phyloP scores from a whole-genome alignment of 1,140 invertebrate genomes.

The Doryteuthis pealeii region DNA sequence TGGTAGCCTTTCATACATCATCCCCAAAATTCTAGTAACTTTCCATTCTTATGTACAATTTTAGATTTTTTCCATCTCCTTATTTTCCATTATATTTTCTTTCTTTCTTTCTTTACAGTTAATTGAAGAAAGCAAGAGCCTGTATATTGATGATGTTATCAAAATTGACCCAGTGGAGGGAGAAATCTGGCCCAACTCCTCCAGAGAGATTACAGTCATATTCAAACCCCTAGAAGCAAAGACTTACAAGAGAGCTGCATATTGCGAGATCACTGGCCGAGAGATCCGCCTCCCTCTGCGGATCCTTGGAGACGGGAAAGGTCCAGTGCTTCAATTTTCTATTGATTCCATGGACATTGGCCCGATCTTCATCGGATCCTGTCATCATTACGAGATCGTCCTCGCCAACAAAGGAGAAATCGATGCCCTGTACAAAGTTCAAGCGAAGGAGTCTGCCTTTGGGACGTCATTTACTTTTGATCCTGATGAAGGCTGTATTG shows the following conservation, averaged over 20 bases:
- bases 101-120: slow-evolving; percentile 43
- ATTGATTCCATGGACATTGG: slow-evolving; percentile 57
- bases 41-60: no score
- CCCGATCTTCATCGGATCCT: slow-evolving; percentile 59
- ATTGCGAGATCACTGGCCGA: slow-evolving; percentile 59
- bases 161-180: slow-evolving; percentile 59
- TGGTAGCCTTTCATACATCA: no score
- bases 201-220: slow-evolving; percentile 52
- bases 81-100: not conserved
- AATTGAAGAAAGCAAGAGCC: slow-evolving; percentile 48
- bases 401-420: slow-evolving; percentile 60
- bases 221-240: slow-evolving; percentile 58
- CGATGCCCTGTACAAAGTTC: slow-evolving; percentile 58
- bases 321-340: slow-evolving; percentile 58
- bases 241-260: slow-evolving; percentile 54
- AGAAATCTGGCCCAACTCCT: slow-evolving; percentile 60
- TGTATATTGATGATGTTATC: slow-evolving; percentile 58
- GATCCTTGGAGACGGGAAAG: slow-evolving; percentile 56
- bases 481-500: slow-evolving; percentile 57
- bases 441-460: slow-evolving; percentile 48
- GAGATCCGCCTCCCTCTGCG: slow-evolving; percentile 56
- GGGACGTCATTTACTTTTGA: slow-evolving; percentile 59
- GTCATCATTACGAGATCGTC: slow-evolving; percentile 58
- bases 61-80: not conserved
- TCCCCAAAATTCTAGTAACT: no score